Evolutionary conservation across 2,797 vertebrate species (phyloP).

Genomic region (Macropodus opercularis): DNA sequence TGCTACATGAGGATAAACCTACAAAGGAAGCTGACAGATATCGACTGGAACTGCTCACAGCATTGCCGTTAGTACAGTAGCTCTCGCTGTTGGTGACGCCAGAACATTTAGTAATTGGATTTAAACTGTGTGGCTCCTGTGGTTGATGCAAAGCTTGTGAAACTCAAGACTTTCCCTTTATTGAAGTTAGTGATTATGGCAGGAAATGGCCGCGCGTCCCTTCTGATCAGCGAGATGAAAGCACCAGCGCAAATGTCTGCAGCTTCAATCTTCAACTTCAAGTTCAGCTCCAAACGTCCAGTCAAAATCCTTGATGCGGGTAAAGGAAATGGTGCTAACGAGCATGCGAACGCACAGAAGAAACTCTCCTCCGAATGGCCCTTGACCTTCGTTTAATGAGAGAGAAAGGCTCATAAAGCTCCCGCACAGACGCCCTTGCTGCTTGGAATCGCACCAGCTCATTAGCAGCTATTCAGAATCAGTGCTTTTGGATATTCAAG

Average conservation of each 20-base stretch:
- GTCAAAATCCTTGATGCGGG: constrained; percentile 50
- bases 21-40: not conserved
- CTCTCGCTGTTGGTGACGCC: not conserved
- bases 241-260: constrained; percentile 21
- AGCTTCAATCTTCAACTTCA: constrained; percentile 52
- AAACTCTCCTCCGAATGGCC: constrained; percentile 21
- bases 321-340: constrained; percentile 68
- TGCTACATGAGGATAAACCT: not conserved
- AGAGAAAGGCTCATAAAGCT: constrained; percentile 54
- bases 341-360: constrained; percentile 42
- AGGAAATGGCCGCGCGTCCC: constrained; percentile 38
- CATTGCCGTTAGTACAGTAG: not conserved
- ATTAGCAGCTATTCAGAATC: constrained; percentile 49
- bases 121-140: not conserved
- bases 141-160: constrained; percentile 25
- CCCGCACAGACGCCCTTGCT: constrained; percentile 43
- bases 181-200: constrained; percentile 22
- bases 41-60: not conserved
- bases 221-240: constrained; percentile 48
- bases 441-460: constrained; percentile 50
- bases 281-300: constrained; percentile 23
- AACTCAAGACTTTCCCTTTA: not conserved
- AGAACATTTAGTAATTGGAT: not conserved
- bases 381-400: constrained; percentile 71
- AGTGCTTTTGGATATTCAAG: constrained; percentile 9